These are phyloP conservation scores for Forbesichthys agassizii DNA, from an alignment of 2,113 vertebrate genomes.

Conservation along the genomic window DNA sequence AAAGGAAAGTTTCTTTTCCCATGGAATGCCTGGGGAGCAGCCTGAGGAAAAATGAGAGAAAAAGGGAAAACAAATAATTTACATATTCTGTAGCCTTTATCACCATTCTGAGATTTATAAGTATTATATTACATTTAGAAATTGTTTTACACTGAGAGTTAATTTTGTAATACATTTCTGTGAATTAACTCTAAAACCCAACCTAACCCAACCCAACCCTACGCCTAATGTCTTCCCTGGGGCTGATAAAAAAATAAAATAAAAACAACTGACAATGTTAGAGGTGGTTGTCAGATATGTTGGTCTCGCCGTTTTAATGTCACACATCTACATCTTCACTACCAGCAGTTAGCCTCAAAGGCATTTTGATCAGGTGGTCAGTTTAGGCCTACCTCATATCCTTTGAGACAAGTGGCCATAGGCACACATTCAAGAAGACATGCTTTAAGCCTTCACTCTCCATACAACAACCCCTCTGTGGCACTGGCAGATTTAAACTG, in stretches of 20 bases:
- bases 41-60: conserved; percentile 19
- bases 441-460: too few relatives aligned
- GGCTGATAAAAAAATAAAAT: too few relatives aligned
- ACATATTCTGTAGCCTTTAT: conserved; percentile 19
- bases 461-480: too few relatives aligned
- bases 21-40: conserved; percentile 68
- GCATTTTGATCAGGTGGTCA: conserved; percentile 22
- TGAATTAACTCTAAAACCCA: too few relatives aligned
- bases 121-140: conserved; percentile 31
- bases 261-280: too few relatives aligned
- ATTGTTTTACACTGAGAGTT: neutral
- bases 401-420: neutral
- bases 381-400: conserved; percentile 21
- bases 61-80: conserved; percentile 22
- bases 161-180: neutral
- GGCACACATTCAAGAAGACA: too few relatives aligned
- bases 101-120: neutral
- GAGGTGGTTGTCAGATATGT: neutral
- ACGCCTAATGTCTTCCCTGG: too few relatives aligned
- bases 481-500: too few relatives aligned
- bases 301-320: conserved; percentile 8
- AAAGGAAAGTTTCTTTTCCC: conserved; percentile 75
- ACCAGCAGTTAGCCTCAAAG: conserved; percentile 15
- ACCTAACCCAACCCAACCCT: too few relatives aligned
- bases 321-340: conserved; percentile 7